Base-by-base conservation (phyloP, 2,888 invertebrate genomes). In the Acleris literana region DNA sequence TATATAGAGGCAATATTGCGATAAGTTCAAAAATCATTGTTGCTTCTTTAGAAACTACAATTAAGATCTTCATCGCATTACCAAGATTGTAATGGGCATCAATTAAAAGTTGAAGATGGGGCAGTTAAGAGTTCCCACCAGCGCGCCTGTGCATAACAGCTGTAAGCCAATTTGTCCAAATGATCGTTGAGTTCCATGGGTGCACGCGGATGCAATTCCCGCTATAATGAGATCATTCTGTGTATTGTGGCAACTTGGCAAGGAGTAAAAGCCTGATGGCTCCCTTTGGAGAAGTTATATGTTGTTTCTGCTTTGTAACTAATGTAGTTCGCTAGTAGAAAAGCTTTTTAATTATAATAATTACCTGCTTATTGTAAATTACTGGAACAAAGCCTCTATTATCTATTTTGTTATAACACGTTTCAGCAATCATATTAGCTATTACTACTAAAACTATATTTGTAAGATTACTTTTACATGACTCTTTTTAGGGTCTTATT, bases 21-120 rank as follows among this genome's bases (percentile, higher is more conserved):
- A 39, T 1, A 13, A 39, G 13, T 39, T 39, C 39, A 13, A 39
- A 33, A 39, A 33, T 11, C 11, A 33, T 46, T 17, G 6, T 54
- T 60, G 60, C 60, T 17, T 55, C 60, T 51, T 44, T 16, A 22
- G 56, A 33, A 65, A 66, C 65, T 66, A 49, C 53, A 62, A 48
- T 62, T 66, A 57, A 66, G 61, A 62, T 66, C 61, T 66, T 66
- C 64, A 60, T 60, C 65, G 56, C 61, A 62, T 66, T 61, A 66
- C 56, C 61, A 66, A 46, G 57, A 57, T 62, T 66, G 62, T 66
- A 66, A 66, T 66, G 57, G 66, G 57, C 66, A 39, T 61, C 66
- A 66, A 66, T 66, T 66, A 66, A 62, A 66, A 66, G 61, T 66
- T 66, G 66, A 61, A 66, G 57, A 66, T 57, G 66, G 57, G 66